Percentiles rank a stretch among this genome's conserved stretches.
phyloP scores from a whole-genome alignment of 2,113 vertebrate genomes.

The Aleadryas rufinucha region DNA sequence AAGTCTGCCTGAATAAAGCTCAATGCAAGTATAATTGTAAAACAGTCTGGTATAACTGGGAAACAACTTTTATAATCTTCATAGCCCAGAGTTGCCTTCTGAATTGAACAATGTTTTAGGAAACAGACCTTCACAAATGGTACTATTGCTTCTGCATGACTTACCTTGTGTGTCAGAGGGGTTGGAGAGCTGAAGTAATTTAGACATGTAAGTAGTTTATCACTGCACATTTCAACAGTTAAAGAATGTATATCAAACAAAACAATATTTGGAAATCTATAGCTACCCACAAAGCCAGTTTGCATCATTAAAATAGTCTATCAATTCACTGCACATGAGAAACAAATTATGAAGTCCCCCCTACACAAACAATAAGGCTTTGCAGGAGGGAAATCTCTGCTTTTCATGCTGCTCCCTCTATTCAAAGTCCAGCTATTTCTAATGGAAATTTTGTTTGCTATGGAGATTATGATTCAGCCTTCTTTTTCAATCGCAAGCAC shows the following conservation, averaged over 20 bases:
- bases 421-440: constrained; percentile 36
- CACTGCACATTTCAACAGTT: constrained; percentile 10
- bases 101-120: not conserved
- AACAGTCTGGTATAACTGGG: not conserved
- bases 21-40: not conserved
- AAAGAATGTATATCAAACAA: not conserved
- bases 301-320: constrained; percentile 1
- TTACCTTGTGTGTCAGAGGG: constrained; percentile 36
- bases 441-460: constrained; percentile 38
- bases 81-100: not conserved
- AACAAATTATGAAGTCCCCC: constrained; percentile 14
- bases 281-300: not conserved
- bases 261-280: not conserved
- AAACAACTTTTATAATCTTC: not conserved
- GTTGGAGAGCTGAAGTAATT: not conserved
- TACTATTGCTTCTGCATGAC: constrained; percentile 53
- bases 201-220: not conserved
- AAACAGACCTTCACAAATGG: constrained; percentile 10
- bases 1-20: not conserved
- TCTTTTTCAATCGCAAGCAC: not conserved
- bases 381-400: constrained; percentile 10
- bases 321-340: not conserved
- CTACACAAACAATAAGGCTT: not conserved
- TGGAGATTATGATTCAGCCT: constrained; percentile 23
- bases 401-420: constrained; percentile 41